phyloP scores from a whole-genome alignment of 2,888 invertebrate genomes.

The Chydorus sphaericus region DNA sequence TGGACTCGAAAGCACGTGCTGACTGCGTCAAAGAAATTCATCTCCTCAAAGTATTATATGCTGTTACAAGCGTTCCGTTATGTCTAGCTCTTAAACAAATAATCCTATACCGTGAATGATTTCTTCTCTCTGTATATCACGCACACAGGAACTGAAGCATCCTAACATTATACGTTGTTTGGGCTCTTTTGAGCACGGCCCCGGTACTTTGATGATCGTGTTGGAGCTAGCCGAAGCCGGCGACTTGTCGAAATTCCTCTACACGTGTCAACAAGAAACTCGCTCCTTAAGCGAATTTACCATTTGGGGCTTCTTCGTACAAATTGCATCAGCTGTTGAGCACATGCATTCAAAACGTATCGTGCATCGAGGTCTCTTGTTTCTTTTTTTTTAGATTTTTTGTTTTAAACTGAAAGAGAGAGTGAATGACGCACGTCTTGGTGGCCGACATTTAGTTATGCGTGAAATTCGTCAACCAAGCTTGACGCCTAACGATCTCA shows the following conservation, averaged over 20 bases:
- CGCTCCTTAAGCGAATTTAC: constrained; percentile 43
- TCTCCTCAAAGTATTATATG: constrained; percentile 40
- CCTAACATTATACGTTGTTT: constrained; percentile 46
- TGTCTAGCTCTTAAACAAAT: not conserved
- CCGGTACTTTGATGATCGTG: constrained; percentile 42
- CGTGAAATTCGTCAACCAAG: too few species aligned
- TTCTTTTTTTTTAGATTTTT: not conserved
- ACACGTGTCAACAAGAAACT: too few species aligned
- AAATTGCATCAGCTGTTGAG: constrained; percentile 42
- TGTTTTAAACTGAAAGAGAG: not conserved
- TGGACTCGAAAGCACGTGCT: constrained; percentile 42
- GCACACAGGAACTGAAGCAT: constrained; percentile 40
- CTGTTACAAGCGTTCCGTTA: too few species aligned
- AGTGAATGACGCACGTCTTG: too few species aligned
- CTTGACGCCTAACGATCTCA: too few species aligned
- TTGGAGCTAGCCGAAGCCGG: constrained; percentile 48
- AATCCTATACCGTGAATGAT: not conserved
- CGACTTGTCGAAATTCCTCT: constrained; percentile 42
- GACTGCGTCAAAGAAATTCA: constrained; percentile 49
- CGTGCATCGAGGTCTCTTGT: constrained; percentile 43
- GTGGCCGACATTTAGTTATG: too few species aligned
- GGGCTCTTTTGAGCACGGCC: constrained; percentile 39
- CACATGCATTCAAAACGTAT: constrained; percentile 47
- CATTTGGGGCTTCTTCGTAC: constrained; percentile 49
- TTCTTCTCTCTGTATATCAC: not conserved